Base-by-base conservation (phyloP, 53 echinoderm and acorn worm genomes). In the Holothuria scabra region DNA sequence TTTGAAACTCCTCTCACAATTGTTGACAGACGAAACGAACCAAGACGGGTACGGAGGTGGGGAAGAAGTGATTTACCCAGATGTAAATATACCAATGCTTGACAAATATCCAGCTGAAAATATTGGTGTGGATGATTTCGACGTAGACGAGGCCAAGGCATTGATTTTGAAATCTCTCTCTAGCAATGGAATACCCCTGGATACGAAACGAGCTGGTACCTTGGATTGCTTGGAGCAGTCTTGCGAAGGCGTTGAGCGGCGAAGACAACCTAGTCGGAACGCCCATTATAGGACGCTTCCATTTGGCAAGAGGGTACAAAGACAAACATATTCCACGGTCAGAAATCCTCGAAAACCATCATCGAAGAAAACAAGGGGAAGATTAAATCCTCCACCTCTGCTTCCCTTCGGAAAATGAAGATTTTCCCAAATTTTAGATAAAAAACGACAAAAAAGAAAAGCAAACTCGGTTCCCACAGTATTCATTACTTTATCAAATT, bases 261-360 rank as follows among this genome's bases (percentile, higher is more conserved):
- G 76, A 28, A 21, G 74, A 46, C 38, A 74, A 41, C 76, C 76
- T 12, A 76, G 18, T 26, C 46, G 56, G 46, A 52, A 52, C 56
- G 76, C 76, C 76, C 76, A 76, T 56, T 56, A 52, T 55, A 76
- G 76, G 76, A 76, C 76, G 52, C 76, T 76, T 76, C 76, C 76
- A 22, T 76, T 76, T 46, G 76, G 76, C 24, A 76, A 76, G 28
- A 76, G 76, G 55, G 76, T 76, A 76, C 76, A 76, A 76, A 76
- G 56, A 46, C 76, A 76, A 29, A 25, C 56, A 22, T 52, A 12
- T 9, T 52, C 76, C 22, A 76, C 76, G 3, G 69, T 69, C 69
- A 76, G 76, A 28, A 76, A 76, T 56, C 46, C 78, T 12, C 56
- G 78, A 14, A 78, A 72, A 44, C 21, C 72, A 72, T 44, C 37